Conservation (phyloP, 2,797 vertebrate genomes). For the Helicolenus hilgendorfi region DNA sequence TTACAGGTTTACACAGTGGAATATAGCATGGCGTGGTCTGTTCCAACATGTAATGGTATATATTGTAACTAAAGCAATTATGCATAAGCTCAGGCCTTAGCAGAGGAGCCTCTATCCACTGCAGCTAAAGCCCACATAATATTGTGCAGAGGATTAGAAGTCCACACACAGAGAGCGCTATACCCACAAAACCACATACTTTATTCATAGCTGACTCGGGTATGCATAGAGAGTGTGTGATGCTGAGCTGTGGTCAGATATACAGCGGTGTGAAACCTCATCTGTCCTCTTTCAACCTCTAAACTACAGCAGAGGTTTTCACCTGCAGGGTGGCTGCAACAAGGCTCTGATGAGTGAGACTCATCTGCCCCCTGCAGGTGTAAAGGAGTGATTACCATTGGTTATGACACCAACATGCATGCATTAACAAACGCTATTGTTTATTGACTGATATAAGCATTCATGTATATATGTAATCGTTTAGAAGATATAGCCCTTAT, state of each 20-base stretch:
- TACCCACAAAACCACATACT: conserved; percentile 29
- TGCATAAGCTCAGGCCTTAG: not conserved
- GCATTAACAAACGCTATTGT: not conserved
- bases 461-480: not conserved
- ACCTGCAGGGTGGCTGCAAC: not conserved
- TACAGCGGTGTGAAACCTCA: conserved; percentile 28
- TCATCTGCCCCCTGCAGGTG: conserved; percentile 68
- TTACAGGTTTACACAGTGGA: not conserved
- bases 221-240: conserved; percentile 46
- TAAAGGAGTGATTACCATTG: not conserved
- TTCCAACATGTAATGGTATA: not conserved
- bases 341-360: not conserved
- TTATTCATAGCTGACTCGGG: conserved; percentile 58
- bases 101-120: not conserved
- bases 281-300: conserved; percentile 31
- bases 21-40: not conserved
- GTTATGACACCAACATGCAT: not conserved
- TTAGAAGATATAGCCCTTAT: not conserved
- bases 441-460: not conserved
- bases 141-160: not conserved
- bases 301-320: not conserved
- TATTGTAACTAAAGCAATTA: not conserved
- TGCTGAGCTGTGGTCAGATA: conserved; percentile 41
- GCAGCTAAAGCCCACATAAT: not conserved
- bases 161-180: not conserved